A percentile compares a stretch with the other conserved stretches of the same genome.
phyloP scores from a whole-genome alignment of 2,113 vertebrate genomes.

The Scortum barcoo region DNA sequence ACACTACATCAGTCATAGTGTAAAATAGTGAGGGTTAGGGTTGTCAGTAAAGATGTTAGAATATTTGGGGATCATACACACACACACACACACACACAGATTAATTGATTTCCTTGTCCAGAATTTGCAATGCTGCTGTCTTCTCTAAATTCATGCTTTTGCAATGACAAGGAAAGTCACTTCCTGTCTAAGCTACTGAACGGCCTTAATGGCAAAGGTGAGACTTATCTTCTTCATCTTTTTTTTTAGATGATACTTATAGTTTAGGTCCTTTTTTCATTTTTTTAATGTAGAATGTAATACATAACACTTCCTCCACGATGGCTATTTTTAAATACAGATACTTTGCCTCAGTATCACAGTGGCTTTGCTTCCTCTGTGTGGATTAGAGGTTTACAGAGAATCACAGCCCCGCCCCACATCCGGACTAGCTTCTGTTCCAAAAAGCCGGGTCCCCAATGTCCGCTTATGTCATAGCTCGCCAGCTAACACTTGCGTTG shows the following conservation, averaged over 20 bases:
- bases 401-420: constrained; percentile 45
- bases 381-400: constrained; percentile 50
- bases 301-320: not conserved
- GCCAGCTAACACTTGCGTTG: not conserved
- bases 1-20: too few relatives aligned
- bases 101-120: too few relatives aligned
- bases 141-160: not conserved
- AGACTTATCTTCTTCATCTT: not conserved
- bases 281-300: not conserved
- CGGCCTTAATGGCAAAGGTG: not conserved
- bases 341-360: constrained; percentile 36
- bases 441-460: constrained; percentile 25
- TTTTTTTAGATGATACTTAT: not conserved
- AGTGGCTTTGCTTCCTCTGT: constrained; percentile 48
- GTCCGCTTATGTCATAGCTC: constrained; percentile 14
- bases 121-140: not conserved
- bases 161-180: not conserved
- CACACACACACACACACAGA: too few relatives aligned
- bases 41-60: not conserved
- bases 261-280: not conserved
- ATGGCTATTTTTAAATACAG: constrained; percentile 48
- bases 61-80: not conserved
- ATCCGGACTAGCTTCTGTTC: constrained; percentile 47
- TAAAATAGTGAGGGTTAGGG: too few relatives aligned
- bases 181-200: not conserved